These are phyloP conservation scores for Mamestra configurata DNA, from an alignment of 1,140 invertebrate species.

Conservation along the genomic window DNA sequence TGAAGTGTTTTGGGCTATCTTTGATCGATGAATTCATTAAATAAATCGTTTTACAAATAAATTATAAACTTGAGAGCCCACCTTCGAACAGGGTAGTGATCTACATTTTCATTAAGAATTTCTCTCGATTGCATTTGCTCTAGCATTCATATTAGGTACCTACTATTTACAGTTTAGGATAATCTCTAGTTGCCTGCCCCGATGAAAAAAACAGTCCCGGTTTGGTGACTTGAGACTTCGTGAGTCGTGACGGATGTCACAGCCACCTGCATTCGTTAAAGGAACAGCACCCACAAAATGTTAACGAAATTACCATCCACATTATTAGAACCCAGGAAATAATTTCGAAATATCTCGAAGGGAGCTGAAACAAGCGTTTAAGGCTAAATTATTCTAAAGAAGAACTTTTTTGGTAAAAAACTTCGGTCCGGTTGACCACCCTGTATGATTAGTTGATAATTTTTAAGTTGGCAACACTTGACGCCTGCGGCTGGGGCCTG, in stretches of 20 bases:
- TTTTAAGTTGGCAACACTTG: constrained; percentile 67
- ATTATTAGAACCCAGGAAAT: constrained; percentile 53
- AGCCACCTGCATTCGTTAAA: constrained; percentile 6
- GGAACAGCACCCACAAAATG: constrained; percentile 36
- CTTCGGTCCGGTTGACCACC: constrained; percentile 63
- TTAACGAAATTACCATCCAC: constrained; percentile 40
- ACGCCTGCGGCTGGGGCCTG: constrained; percentile 58
- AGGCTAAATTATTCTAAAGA: constrained; percentile 68
- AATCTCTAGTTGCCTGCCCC: neutral
- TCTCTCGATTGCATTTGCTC: too few relatives aligned
- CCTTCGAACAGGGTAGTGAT: neutral
- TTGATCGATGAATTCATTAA: neutral
- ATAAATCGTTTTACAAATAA: neutral
- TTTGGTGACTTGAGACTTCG: neutral
- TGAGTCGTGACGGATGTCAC: neutral
- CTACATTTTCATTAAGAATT: too few relatives aligned
- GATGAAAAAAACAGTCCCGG: neutral
- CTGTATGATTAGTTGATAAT: constrained; percentile 75
- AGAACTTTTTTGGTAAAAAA: constrained; percentile 63
- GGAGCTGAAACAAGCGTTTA: constrained; percentile 65
- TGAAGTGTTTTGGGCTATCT: neutral
- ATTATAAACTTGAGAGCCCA: neutral
- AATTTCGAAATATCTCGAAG: constrained; percentile 56
- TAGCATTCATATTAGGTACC: too few relatives aligned
- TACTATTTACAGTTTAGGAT: too few relatives aligned